Conservation (phyloP, 53 echinoderm and acorn worm genomes). For the Apostichopus leukothele region DNA sequence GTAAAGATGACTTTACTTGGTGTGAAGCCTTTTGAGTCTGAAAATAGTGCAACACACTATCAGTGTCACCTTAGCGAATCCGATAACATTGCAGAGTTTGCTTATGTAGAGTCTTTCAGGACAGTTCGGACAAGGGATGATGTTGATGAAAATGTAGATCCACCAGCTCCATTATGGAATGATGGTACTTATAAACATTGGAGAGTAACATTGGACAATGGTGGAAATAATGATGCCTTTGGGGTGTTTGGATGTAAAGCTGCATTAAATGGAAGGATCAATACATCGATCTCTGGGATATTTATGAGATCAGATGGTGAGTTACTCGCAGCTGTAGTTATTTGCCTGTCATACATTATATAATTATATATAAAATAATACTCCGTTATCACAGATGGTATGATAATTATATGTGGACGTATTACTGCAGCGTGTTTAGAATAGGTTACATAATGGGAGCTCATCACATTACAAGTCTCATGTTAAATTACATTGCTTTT, state of each 20-base stretch:
- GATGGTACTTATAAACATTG: not conserved
- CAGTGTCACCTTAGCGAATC: conserved; percentile 1
- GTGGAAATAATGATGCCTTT: not conserved
- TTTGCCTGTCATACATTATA: too few species aligned
- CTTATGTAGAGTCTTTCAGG: not conserved
- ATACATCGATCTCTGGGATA: not conserved
- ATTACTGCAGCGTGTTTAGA: too few species aligned
- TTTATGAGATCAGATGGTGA: not conserved
- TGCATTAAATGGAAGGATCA: not conserved
- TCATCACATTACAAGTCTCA: too few species aligned
- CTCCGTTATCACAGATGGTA: too few species aligned
- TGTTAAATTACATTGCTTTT: too few species aligned
- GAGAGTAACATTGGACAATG: not conserved
- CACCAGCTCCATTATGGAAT: not conserved
- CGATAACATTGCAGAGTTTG: not conserved
- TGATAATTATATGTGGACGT: too few species aligned
- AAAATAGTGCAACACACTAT: not conserved
- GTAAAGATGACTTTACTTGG: conserved; percentile 1
- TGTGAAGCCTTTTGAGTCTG: not conserved
- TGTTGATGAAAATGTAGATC: not conserved
- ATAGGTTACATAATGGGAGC: too few species aligned
- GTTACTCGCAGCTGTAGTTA: too few species aligned
- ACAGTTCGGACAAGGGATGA: not conserved
- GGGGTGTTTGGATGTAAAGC: conserved; percentile 14
- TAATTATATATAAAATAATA: too few species aligned